These are phyloP conservation scores for Polypterus senegalus DNA, from an alignment of 2,113 vertebrate species.

Conservation along the genomic window DNA sequence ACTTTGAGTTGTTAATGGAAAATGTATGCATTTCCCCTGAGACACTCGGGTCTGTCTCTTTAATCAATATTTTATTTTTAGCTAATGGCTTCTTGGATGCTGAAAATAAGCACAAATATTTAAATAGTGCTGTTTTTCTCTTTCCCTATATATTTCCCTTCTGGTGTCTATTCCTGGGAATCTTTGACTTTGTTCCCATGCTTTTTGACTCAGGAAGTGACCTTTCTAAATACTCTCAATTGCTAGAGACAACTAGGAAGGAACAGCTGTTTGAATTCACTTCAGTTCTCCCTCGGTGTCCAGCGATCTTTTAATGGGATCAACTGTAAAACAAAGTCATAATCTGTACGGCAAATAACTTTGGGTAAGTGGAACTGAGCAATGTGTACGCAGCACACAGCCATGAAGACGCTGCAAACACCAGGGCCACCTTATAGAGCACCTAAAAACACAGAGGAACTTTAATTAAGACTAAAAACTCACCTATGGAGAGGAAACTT, in stretches of 20 bases:
- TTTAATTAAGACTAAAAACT: no score
- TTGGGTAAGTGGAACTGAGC: not conserved
- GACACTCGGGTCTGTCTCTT: no score
- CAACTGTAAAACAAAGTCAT: not conserved
- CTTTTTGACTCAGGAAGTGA: slow-evolving; percentile 18
- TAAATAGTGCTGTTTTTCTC: not conserved
- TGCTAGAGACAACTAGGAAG: not conserved
- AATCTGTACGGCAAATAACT: slow-evolving; percentile 11
- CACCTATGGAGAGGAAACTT: no score
- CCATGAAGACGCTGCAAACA: not conserved
- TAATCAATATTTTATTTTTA: no score
- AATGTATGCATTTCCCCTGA: no score
- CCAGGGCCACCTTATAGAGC: no score
- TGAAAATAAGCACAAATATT: not conserved
- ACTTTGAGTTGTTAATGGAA: no score
- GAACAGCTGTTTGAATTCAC: slow-evolving; percentile 16
- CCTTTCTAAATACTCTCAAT: slow-evolving; percentile 10
- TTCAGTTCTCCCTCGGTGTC: slow-evolving; percentile 1
- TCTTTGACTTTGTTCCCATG: not conserved
- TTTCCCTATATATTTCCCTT: not conserved
- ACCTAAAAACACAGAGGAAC: no score
- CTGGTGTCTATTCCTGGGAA: slow-evolving; percentile 12
- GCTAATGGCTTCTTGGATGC: no score
- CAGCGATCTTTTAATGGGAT: not conserved
- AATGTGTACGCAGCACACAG: slow-evolving; percentile 21